Evolutionary conservation across 2,113 vertebrate genomes (phyloP), one percentile per base, ranked within the genome.

Genomic region (Egretta garzetta): DNA sequence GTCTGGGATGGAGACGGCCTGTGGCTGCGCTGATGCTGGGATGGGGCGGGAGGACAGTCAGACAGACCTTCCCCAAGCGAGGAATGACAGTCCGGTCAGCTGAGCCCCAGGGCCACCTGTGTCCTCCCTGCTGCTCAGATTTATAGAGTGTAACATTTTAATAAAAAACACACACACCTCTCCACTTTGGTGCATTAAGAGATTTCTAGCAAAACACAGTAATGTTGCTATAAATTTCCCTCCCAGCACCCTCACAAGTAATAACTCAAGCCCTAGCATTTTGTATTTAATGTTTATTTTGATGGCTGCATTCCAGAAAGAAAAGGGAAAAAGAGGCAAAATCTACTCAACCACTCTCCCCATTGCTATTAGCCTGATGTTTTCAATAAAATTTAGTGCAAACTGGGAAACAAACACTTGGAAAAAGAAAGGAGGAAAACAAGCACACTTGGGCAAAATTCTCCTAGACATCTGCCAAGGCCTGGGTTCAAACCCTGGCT

Each of bases 91-190:
- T 94, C 86, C 62, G 43, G 96, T 98, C 98, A 97, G 96, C 95
- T 95, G 93, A 96, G 98, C 97, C 98, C 97, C 80, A 73, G 87
- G 95, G 97, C 98, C 98, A 98, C 98, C 98, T 99, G 99, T 98
- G 98, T 98, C 95, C 97, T 98, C 98, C 98, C 98, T 96, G 86
- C 75, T 73, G 97, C 96, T 96, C 88, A 98, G 98, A 98, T 98
- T 98, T 98, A 98, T 98, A 98, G 98, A 97, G 98, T 98, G 98
- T 80, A 98, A 98, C 96, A 98, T 98, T 98, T 98, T 99, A 99
- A 99, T 98, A 98, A 98, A 98, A 98, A 98, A 98, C 98, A 98
- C 98, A 97, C 97, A 97, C 97, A 96, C 98, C 97, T 98, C 97
- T 98, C 97, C 97, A 98, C 98, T 98, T 98, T 94, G 97, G 98